Evolutionary conservation across 2,113 vertebrate species (phyloP).

Genomic region (Oplegnathus fasciatus): DNA sequence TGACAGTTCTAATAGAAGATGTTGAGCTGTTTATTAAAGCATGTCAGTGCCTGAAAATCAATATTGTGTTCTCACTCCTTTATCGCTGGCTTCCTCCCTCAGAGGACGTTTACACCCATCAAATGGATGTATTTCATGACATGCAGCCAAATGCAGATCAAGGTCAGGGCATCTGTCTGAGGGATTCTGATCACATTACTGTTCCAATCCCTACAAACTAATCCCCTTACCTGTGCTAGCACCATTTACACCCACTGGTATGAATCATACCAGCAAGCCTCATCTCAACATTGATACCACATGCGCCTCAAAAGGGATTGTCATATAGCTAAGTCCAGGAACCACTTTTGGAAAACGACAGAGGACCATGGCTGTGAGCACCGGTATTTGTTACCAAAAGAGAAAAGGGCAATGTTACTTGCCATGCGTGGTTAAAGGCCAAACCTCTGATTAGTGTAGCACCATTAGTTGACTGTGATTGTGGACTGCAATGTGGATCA

Average conservation of each 20-base stretch:
- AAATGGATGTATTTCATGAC: conserved; percentile 46
- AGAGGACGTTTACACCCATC: conserved; percentile 41
- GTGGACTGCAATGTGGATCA: background rate
- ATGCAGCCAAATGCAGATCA: conserved; percentile 53
- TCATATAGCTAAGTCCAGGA: background rate
- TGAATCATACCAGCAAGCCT: conserved; percentile 11
- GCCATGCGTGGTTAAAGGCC: background rate
- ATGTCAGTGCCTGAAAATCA: conserved; percentile 28
- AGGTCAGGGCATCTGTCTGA: conserved; percentile 52
- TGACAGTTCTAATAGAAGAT: background rate
- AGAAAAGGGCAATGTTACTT: background rate
- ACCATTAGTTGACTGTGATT: background rate
- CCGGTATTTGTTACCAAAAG: background rate
- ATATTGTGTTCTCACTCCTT: conserved; percentile 14
- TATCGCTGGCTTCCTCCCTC: conserved; percentile 21
- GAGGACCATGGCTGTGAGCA: background rate
- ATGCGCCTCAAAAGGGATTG: background rate
- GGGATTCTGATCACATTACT: conserved; percentile 56
- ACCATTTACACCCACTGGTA: conserved; percentile 30
- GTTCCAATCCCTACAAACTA: conserved; percentile 10
- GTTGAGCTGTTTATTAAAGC: conserved; percentile 11
- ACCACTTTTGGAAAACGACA: background rate
- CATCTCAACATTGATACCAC: conserved; percentile 5
- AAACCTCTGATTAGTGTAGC: background rate
- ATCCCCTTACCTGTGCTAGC: conserved; percentile 37